Evolutionary conservation across 2,888 invertebrate genomes (phyloP), one percentile per base, ranked within the genome.

Genomic region (Thera britannica): DNA sequence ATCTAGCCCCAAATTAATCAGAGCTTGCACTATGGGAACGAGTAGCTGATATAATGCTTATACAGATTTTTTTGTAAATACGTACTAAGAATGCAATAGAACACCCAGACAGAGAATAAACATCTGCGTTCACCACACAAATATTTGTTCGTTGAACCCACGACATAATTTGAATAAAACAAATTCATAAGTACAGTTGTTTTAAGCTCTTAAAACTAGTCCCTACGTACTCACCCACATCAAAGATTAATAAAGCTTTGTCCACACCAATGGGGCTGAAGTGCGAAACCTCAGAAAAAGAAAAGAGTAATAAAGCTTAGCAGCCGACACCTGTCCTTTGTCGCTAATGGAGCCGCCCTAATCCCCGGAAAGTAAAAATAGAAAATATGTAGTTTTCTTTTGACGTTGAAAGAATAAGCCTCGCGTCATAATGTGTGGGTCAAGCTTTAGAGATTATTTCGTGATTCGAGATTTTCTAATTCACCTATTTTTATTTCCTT

Each of bases 251-350:
- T 75, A 81, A 81, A 78, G 85, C 85, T 86, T 84, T 85, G 84
- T 85, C 79, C 80, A 83, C 85, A 81, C 88, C 87, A 89, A 89
- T 88, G 74, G 83, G 69, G 73, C 74, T 78, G 85, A 89, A 90
- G 90, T 92, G 92, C 86, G 89, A 92, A 90, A 81, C 86, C 88
- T 79, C 83, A 81, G 72, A 72, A 71, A 72, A 83, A 91, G 89
- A 90, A 91, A 92, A 93, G 92, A 92, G 93, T 92, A 92, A 93
- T 93, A 93, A 92, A 92, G 93, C 93, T 93, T 93, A 93, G 85
- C 89, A 89, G 88, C 81, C 83, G 84, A 90, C 93, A 93, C 93
- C 93, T 93, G 93, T 87, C 90, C 84, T 93, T 93, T 93, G 92
- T 93, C 88, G 86, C 90, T 93, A 93, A 93, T 93, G 93, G 93